phyloP scores from a whole-genome alignment of 2,113 vertebrate species.

The Podarcis cretensis region DNA sequence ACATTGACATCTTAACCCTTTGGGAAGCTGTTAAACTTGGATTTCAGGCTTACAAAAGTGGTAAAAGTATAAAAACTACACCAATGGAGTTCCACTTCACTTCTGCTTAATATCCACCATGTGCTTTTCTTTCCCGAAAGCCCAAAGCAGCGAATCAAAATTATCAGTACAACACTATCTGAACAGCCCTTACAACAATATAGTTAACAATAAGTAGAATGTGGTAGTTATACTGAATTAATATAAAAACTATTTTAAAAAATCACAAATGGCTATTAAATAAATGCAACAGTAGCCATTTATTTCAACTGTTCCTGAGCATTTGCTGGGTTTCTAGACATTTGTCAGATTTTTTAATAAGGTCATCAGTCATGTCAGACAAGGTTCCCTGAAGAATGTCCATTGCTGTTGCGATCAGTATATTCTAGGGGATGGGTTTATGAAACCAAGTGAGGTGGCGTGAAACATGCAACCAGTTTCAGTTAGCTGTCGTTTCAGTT shows the following conservation, averaged over 20 bases:
- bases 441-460: too few species aligned
- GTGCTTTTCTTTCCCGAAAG: too few species aligned
- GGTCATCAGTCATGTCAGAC: neutral
- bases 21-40: fast-evolving
- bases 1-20: neutral
- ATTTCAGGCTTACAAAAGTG: neutral
- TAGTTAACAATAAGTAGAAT: too few species aligned
- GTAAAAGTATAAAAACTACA: neutral
- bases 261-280: too few species aligned
- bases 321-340: neutral
- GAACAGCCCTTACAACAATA: too few species aligned
- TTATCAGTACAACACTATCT: neutral
- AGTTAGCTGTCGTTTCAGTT: too few species aligned
- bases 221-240: too few species aligned
- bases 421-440: neutral
- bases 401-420: neutral
- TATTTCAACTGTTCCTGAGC: neutral
- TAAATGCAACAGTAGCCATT: too few species aligned
- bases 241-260: too few species aligned
- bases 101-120: too few species aligned
- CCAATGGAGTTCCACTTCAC: too few species aligned
- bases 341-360: neutral
- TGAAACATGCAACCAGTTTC: too few species aligned
- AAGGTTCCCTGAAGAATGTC: neutral
- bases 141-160: neutral